Evolutionary conservation across 2,797 vertebrate genomes (phyloP), one percentile per base, ranked within the genome.

Genomic region (Pseudochromis fuscus): DNA sequence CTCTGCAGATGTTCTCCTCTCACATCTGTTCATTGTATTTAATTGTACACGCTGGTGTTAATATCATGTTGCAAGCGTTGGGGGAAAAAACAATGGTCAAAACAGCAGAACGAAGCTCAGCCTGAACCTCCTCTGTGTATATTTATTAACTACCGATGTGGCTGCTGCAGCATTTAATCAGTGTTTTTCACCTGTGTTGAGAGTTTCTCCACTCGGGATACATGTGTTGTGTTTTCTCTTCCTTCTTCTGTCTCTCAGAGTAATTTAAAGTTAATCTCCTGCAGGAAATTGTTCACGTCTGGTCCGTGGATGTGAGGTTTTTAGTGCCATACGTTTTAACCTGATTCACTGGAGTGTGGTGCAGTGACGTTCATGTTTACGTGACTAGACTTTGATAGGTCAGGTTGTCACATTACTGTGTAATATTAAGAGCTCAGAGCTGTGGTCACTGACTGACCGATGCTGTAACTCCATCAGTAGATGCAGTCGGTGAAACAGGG

Each of bases 131-230:
- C 67, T 81, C 66, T 76, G 67, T 89, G 79, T 88, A 81, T 89
- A 88, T 92, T 90, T 90, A 90, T 88, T 64, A 84, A 79, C 62
- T 56, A 61, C 76, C 72, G 50, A 65, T 79, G 74, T 79, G 62
- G 77, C 79, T 84, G 63, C 73, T 68, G 62, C 51, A 79, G 78
- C 72, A 71, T 70, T 67, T 65, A n/a, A 70, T 63, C 60, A 42
- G 48, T 77, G 51, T 84, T 83, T 86, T 40, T 40, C 2, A 70
- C 62, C 73, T 87, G 31, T 57, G 56, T 40, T 58, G 52, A 58
- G 57, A 68, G 67, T 80, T 59, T 66, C 72, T 80, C 83, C 72
- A 75, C 65, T 57, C 45, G 57, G 67, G 67, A 86, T 79, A 69
- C 44, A 59, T 58, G 52, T 45, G 31, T 28, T 80, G 46, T 62